These are phyloP conservation scores for Epinotia demarniana DNA, from an alignment of 2,888 invertebrate genomes.

Conservation along the genomic window DNA sequence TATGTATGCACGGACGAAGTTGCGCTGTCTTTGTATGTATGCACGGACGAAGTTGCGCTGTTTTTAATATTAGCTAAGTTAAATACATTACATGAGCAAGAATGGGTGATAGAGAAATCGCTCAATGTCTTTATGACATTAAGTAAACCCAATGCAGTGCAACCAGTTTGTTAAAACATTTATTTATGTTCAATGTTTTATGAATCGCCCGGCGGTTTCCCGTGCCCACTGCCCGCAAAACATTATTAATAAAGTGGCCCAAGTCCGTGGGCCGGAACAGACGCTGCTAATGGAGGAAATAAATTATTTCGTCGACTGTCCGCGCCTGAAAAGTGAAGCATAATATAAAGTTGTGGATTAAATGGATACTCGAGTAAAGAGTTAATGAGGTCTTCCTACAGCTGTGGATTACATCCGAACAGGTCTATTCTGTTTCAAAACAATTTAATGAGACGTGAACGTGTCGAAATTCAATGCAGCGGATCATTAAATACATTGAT, in stretches of 20 bases:
- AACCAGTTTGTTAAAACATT: constrained; percentile 19
- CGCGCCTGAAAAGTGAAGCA: constrained; percentile 25
- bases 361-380: constrained; percentile 10
- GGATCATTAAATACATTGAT: background rate
- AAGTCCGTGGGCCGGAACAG: constrained; percentile 30
- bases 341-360: constrained; percentile 23
- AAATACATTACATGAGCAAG: no score
- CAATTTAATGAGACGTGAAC: background rate
- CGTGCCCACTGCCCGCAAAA: constrained; percentile 24
- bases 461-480: no score
- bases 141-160: background rate
- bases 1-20: no score
- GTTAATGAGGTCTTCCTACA: background rate
- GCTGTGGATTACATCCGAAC: background rate
- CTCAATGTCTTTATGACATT: background rate
- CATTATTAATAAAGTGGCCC: constrained; percentile 42
- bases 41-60: no score
- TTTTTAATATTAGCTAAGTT: no score
- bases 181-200: constrained; percentile 25
- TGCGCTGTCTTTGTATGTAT: no score
- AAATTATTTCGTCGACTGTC: constrained; percentile 43
- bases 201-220: constrained; percentile 14
- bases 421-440: background rate
- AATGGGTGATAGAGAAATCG: background rate
- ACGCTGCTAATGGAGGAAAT: constrained; percentile 42